Conservation (phyloP, 2,797 vertebrate genomes). For the Melanotaenia trifasciata region DNA sequence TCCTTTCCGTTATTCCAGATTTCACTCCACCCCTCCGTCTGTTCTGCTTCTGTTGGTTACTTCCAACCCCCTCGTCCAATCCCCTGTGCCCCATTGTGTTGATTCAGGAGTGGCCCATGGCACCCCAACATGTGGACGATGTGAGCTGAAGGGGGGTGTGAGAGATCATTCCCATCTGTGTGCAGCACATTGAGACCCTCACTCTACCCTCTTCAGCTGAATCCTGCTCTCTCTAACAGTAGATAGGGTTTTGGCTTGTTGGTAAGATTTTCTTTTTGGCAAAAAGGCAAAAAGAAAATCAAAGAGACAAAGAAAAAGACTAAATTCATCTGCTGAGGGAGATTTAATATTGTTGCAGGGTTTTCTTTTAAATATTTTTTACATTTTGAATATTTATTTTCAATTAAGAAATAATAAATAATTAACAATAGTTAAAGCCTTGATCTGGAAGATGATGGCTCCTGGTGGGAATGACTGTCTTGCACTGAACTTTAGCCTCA, state of each 20-base stretch:
- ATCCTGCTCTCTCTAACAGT: constrained; percentile 3
- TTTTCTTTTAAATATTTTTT: too few species aligned
- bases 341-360: too few species aligned
- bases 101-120: constrained; percentile 20
- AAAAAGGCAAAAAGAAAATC: neutral
- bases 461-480: too few species aligned
- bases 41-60: constrained; percentile 40
- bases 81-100: constrained; percentile 58
- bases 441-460: too few species aligned
- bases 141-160: constrained; percentile 39
- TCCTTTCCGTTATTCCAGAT: constrained; percentile 51
- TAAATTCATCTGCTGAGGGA: too few species aligned
- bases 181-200: constrained; percentile 36
- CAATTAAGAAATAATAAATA: too few species aligned
- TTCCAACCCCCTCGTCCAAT: constrained; percentile 43
- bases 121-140: constrained; percentile 41
- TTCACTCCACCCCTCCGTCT: constrained; percentile 60
- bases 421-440: too few species aligned
- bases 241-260: neutral
- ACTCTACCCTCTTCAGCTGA: constrained; percentile 1
- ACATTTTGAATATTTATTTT: too few species aligned
- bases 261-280: neutral
- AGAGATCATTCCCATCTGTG: constrained; percentile 66
- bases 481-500: too few species aligned
- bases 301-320: too few species aligned